phyloP scores from a whole-genome alignment of 1,140 invertebrate species.

The Zaprionus capensis region DNA sequence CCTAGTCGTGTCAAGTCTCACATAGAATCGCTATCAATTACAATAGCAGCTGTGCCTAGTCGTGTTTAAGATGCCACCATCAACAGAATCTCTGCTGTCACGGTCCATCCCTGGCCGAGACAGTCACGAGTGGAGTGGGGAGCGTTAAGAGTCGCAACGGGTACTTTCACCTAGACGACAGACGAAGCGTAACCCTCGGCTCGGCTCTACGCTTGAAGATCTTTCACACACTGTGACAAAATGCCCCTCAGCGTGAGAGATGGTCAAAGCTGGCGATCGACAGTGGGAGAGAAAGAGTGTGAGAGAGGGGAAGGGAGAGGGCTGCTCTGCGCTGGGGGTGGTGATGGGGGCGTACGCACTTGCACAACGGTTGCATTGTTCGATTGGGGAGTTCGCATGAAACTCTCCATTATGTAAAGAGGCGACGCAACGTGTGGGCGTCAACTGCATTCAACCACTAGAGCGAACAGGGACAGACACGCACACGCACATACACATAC shows the following conservation, averaged over 20 bases:
- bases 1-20: background rate
- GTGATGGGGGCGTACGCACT: conserved; percentile 22
- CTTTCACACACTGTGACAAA: conserved; percentile 57
- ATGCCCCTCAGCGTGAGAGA: conserved; percentile 4
- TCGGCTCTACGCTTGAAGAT: conserved; percentile 50
- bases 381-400: conserved; percentile 53
- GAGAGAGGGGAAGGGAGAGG: background rate
- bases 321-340: background rate
- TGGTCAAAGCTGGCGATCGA: background rate
- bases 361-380: conserved; percentile 74
- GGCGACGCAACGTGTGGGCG: conserved; percentile 76
- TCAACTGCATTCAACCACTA: conserved; percentile 67
- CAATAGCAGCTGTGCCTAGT: background rate
- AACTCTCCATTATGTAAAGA: conserved; percentile 70
- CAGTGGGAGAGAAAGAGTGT: too few relatives aligned
- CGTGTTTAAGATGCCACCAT: background rate
- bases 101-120: background rate
- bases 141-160: conserved; percentile 15
- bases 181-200: conserved; percentile 54
- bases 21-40: too few relatives aligned
- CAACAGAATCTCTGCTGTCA: background rate
- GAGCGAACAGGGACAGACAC: conserved; percentile 41
- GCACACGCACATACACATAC: background rate
- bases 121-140: background rate
- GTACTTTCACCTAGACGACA: conserved; percentile 66